A percentile compares a stretch with the other conserved stretches of the same genome.
Conservation (phyloP, 2,797 vertebrate genomes). For the Podarcis lilfordi region DNA sequence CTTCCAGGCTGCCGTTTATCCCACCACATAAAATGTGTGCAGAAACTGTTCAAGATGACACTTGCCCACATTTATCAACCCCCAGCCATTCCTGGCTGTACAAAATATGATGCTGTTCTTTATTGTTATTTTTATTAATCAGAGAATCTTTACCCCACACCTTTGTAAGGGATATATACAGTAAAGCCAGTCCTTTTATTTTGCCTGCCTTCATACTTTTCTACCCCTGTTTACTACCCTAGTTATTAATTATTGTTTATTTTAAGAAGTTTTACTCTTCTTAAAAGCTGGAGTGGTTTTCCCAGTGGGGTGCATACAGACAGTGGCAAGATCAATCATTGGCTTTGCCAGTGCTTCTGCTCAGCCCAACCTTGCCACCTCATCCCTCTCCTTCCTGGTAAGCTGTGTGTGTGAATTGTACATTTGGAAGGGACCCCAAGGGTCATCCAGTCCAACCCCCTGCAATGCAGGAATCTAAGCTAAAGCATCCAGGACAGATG, state of each 20-base stretch:
- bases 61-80: background rate
- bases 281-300: background rate
- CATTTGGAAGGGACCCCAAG: no score
- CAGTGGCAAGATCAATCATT: background rate
- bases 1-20: background rate
- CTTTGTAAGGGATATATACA: background rate
- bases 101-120: background rate
- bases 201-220: background rate
- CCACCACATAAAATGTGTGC: background rate
- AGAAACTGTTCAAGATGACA: background rate
- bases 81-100: background rate
- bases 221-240: background rate
- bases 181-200: background rate
- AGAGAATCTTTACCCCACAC: background rate
- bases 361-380: background rate
- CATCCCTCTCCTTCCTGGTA: background rate
- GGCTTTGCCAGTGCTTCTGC: background rate
- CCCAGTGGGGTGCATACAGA: no score
- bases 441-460: no score
- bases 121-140: background rate
- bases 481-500: no score
- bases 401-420: no score
- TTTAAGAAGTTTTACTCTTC: background rate
- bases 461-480: no score
- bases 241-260: background rate